Base-by-base conservation (phyloP, 2,797 vertebrate genomes). In the Micromesistius poutassou region DNA sequence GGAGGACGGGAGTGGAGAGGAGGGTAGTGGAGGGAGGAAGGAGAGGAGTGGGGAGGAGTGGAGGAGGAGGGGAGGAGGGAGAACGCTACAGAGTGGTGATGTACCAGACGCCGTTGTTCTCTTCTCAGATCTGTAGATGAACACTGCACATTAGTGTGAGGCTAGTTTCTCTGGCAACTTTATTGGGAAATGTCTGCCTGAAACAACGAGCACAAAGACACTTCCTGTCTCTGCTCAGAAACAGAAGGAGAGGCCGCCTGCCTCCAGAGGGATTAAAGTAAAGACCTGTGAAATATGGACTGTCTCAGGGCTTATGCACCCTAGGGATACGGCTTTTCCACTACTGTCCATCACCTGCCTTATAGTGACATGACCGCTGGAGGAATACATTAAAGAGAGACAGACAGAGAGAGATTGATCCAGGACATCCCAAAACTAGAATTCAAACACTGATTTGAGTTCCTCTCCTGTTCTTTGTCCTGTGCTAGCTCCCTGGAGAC, bases 141-240 rank as follows among this genome's bases (percentile, higher is more conserved):
- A 62, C n/a, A 62, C 55, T 25, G 55, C n/a, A 22, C 22, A 62
- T 62, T 9, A n/a, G 55, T 62, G 55, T 62, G 25, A 62, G 33
- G 7, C 6, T 8, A 8, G 5, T 62, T 22, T 62, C 25, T n/a
- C 55, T 25, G 55, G 46, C 19, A 55, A 55, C 14, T 55, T 55
- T 55, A 55, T 55, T 55, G 46, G 46, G 46, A 62, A 7, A 62
- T 62, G n/a, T 62, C n/a, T 25, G 30, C 22, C 80, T 87, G 85
- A 84, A 83, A 71, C 71, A 5, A 30, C 25, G 55, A 80, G 87
- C 78, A 90, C 87, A 90, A 89, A 86, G 84, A 85, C 80, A 86
- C 81, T 92, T 91, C 90, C 84, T 88, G 87, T 88, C 78, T 75
- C 83, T 86, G 89, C 76, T 79, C 78, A 76, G 80, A 83, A 88